phyloP scores from a whole-genome alignment of 2,113 vertebrate genomes.

The Laticauda colubrina region DNA sequence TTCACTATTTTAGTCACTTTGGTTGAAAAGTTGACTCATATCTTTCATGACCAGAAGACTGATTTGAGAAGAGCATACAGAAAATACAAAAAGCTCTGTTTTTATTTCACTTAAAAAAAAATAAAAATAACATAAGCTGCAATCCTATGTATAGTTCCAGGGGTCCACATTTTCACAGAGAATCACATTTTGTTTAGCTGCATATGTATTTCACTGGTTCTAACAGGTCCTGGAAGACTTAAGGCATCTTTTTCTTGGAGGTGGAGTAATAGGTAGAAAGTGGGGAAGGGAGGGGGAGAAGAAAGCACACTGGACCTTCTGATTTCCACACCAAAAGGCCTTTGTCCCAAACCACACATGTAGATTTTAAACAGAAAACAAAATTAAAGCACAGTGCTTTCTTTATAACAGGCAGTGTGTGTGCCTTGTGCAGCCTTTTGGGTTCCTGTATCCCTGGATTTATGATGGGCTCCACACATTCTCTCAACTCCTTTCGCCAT shows the following conservation, averaged over 20 bases:
- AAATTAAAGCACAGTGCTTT: conserved; percentile 76
- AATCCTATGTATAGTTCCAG: not conserved
- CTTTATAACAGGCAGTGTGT: conserved; percentile 73
- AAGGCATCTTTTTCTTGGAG: conserved; percentile 61
- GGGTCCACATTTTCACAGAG: not conserved
- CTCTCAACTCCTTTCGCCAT: conserved; percentile 74
- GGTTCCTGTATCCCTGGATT: conserved; percentile 76
- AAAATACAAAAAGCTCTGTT: not conserved
- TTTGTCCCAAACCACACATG: conserved; percentile 81
- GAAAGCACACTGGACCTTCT: conserved; percentile 71
- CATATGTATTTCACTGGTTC: conserved; percentile 41
- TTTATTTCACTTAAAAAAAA: not conserved
- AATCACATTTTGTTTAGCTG: too few relatives aligned
- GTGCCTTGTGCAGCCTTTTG: conserved; percentile 70
- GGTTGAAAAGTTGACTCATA: not conserved
- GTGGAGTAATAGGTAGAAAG: conserved; percentile 37
- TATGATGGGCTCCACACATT: conserved; percentile 76
- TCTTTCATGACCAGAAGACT: not conserved
- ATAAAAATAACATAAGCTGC: not conserved
- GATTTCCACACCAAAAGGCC: conserved; percentile 76
- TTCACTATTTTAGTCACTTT: not conserved
- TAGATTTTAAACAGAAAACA: conserved; percentile 77
- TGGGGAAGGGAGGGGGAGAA: not conserved
- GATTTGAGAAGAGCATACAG: not conserved
- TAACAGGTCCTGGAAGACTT: conserved; percentile 12